A percentile compares a stretch with the other conserved stretches of the same genome.
Evolutionary conservation across 1,140 invertebrate genomes (phyloP).

Genomic region (Papilio aristodemus): DNA sequence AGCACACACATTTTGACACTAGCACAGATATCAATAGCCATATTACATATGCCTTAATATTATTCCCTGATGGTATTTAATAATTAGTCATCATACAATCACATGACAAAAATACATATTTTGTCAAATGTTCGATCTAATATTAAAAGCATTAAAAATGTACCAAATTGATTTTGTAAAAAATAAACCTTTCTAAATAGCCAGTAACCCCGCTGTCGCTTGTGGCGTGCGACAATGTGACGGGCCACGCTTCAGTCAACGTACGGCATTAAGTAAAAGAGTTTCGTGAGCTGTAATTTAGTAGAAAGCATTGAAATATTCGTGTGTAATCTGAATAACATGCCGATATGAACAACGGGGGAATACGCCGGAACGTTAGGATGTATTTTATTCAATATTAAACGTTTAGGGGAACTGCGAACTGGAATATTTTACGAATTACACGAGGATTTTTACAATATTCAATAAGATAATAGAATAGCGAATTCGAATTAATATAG

Average conservation of each 20-base stretch:
- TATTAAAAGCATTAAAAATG: slow-evolving; percentile 1
- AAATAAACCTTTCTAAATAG: no score
- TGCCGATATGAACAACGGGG: slow-evolving; percentile 79
- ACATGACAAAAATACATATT: no score
- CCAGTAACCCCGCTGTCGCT: slow-evolving; percentile 42
- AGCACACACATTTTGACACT: no score
- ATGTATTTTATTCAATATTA: slow-evolving; percentile 79
- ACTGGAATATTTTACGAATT: slow-evolving; percentile 74
- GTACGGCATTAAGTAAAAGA: slow-evolving; percentile 69
- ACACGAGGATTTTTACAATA: slow-evolving; percentile 68
- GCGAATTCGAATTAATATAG: slow-evolving; percentile 3
- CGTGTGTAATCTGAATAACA: slow-evolving; percentile 80
- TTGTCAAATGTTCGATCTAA: neutral
- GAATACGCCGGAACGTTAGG: slow-evolving; percentile 68
- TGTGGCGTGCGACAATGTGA: slow-evolving; percentile 49
- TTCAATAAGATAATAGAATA: slow-evolving; percentile 65
- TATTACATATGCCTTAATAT: no score
- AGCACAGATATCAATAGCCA: no score
- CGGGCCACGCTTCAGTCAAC: slow-evolving; percentile 41
- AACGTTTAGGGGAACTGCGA: slow-evolving; percentile 71
- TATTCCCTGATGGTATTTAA: no score
- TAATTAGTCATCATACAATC: no score
- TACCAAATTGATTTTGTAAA: no score
- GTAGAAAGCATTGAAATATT: slow-evolving; percentile 80
- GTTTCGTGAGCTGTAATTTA: slow-evolving; percentile 78